These are phyloP conservation scores for Neocloeon triangulifer DNA, from an alignment of 1,140 invertebrate genomes.

Conservation along the genomic window DNA sequence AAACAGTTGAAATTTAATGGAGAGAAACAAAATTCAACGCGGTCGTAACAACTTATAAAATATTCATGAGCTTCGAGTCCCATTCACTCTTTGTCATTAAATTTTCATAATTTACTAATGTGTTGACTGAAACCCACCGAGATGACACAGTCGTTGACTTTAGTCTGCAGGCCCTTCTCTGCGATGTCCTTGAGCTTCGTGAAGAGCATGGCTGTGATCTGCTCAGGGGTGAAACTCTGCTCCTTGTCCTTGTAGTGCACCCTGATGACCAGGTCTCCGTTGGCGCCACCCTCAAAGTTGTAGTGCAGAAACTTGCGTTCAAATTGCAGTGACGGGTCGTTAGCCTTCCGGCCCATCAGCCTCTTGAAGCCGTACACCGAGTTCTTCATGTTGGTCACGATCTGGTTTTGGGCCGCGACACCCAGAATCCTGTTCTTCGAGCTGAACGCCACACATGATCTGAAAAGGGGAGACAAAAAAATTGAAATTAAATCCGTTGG, in stretches of 20 bases:
- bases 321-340: slow-evolving; percentile 64
- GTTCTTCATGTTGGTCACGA: slow-evolving; percentile 92
- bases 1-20: too few species aligned
- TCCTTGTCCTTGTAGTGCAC: slow-evolving; percentile 72
- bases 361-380: slow-evolving; percentile 87
- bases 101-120: background rate
- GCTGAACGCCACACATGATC: slow-evolving; percentile 87
- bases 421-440: slow-evolving; percentile 80
- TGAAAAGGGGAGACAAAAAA: slow-evolving; percentile 33
- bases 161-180: slow-evolving; percentile 61
- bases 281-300: slow-evolving; percentile 36
- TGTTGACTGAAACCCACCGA: slow-evolving; percentile 34
- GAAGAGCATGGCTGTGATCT: slow-evolving; percentile 90
- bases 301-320: slow-evolving; percentile 58
- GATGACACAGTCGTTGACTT: slow-evolving; percentile 92
- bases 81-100: too few species aligned
- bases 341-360: slow-evolving; percentile 64
- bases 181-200: slow-evolving; percentile 91
- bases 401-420: slow-evolving; percentile 89
- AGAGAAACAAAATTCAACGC: too few species aligned
- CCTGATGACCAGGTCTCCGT: slow-evolving; percentile 55
- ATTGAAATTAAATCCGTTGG: too few species aligned
- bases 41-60: too few species aligned
- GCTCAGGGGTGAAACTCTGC: slow-evolving; percentile 75
- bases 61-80: too few species aligned